Evolutionary conservation across 2,797 vertebrate species (phyloP).

Genomic region (Microtus agrestis): DNA sequence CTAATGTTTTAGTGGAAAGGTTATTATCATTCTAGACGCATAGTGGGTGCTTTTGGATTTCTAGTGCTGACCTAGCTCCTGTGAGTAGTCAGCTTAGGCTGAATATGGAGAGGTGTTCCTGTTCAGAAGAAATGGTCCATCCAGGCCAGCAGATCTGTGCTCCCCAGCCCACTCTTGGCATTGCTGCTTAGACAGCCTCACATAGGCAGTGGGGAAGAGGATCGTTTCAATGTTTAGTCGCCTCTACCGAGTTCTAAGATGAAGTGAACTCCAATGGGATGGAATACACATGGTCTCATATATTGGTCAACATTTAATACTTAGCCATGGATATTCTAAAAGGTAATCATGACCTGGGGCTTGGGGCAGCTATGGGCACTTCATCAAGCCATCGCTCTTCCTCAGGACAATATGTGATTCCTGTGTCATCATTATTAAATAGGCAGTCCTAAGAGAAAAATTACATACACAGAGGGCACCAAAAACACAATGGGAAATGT

Average conservation of each 20-base stretch:
- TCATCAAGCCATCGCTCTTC: not conserved
- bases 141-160: not conserved
- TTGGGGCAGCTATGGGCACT: conserved; percentile 21
- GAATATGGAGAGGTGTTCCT: not conserved
- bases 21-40: conserved; percentile 77
- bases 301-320: conserved; percentile 59
- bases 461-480: not conserved
- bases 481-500: not conserved
- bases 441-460: accelerated
- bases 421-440: not conserved
- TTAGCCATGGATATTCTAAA: conserved; percentile 65
- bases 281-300: accelerated
- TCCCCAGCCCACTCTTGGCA: not conserved
- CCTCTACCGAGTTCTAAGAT: not conserved
- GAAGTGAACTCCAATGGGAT: not conserved
- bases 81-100: not conserved
- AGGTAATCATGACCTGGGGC: conserved; percentile 62
- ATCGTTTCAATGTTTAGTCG: not conserved
- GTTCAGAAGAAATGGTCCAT: conserved; percentile 55
- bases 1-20: conserved; percentile 74
- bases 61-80: conserved; percentile 6
- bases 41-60: conserved; percentile 73
- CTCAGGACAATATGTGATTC: not conserved
- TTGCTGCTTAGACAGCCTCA: not conserved
- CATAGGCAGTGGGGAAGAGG: not conserved